These are phyloP conservation scores for Atlantisia rogersi DNA, from an alignment of 2,113 vertebrate species.

Conservation along the genomic window DNA sequence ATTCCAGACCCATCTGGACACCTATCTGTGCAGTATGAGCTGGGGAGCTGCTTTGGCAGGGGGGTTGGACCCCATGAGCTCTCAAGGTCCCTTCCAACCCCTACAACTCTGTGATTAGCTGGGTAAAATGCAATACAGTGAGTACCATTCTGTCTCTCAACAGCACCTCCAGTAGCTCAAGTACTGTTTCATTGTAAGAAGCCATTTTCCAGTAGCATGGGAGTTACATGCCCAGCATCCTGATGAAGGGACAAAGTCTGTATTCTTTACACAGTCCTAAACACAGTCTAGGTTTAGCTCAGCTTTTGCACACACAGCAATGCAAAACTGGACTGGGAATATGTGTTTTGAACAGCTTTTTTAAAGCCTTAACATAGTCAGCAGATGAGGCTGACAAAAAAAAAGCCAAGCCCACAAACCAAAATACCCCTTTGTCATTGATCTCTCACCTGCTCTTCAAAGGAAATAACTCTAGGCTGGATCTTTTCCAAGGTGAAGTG, in stretches of 20 bases:
- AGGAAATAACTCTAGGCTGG: constrained; percentile 97
- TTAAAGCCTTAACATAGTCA: background rate
- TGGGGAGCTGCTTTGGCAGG: too few species aligned
- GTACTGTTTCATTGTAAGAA: background rate
- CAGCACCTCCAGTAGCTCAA: background rate
- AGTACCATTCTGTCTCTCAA: background rate
- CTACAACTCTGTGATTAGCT: too few species aligned
- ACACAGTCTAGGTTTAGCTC: background rate
- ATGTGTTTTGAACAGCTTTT: background rate
- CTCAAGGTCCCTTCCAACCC: too few species aligned
- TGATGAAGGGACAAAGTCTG: background rate
- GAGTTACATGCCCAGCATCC: background rate
- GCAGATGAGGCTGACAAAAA: background rate
- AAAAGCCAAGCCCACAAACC: background rate
- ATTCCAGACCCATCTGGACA: too few species aligned
- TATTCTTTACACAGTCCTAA: background rate
- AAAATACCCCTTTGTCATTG: accelerated
- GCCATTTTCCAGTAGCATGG: background rate
- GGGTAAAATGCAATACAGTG: background rate
- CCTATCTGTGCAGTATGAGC: too few species aligned
- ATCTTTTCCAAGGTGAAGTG: constrained; percentile 98
- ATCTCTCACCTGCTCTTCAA: constrained; percentile 92
- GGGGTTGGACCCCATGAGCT: too few species aligned
- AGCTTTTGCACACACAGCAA: background rate
- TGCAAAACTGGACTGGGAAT: background rate